Base-by-base conservation (phyloP, 37 sponge, comb jelly and placozoan genomes). In the Corticium candelabrum region DNA sequence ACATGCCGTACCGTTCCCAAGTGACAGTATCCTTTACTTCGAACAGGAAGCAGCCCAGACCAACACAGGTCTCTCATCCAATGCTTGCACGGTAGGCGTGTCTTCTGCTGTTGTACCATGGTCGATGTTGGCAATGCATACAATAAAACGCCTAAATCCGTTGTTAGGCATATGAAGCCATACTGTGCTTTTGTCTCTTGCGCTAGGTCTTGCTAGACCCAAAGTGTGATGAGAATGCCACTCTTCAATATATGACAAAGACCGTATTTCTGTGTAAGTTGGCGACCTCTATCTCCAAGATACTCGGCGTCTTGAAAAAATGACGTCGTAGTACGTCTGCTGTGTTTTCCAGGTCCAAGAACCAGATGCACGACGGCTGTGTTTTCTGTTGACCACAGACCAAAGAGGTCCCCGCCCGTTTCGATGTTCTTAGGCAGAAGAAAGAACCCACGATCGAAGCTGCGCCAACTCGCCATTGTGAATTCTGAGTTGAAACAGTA, bases 21-120 rank as follows among this genome's bases (percentile, higher is more conserved):
- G n/a, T n/a, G n/a, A n/a, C 21, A 27, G 62, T 50, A 21, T 50
- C 62, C 21, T 50, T 21, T 11, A 21, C 62, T 21, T 50, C 62
- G 62, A 50, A 50, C 15, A 50, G 62, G 21, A 50, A 50, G 62
- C 62, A 50, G 62, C 62, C 62, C 15, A 50, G 62, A 50, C 62
- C 62, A 21, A 50, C 11, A 27, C 62, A 27, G 62, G 62, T 11
- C 62, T 50, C 21, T 11, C 21, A 50, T 50, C 21, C 62, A 21
- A 11, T 50, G n/a, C n/a, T n/a, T n/a, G n/a, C n/a, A n/a, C n/a
- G n/a, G n/a, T n/a, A n/a, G n/a, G n/a, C n/a, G n/a, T n/a, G n/a
- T n/a, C n/a, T n/a, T n/a, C n/a, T n/a, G n/a, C n/a, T n/a, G n/a
- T n/a, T n/a, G n/a, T n/a, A n/a, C n/a, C n/a, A 27, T 50, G 11